phyloP scores from a whole-genome alignment of 2,797 vertebrate genomes.

The Anguilla megastoma region DNA sequence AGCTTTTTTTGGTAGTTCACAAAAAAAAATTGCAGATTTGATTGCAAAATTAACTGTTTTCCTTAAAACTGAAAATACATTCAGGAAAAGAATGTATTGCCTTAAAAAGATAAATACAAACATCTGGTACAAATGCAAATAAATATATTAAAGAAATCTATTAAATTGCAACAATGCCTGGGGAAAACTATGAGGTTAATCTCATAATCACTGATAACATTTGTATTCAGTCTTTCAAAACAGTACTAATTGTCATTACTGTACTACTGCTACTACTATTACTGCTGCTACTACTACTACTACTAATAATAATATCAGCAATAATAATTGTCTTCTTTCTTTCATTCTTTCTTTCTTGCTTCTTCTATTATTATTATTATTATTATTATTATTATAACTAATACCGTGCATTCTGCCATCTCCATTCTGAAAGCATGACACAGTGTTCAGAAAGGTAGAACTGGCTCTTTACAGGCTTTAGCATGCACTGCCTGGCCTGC shows the following conservation, averaged over 20 bases:
- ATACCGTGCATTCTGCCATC: background rate
- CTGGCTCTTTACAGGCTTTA: background rate
- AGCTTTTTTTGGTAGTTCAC: background rate
- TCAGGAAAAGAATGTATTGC: background rate
- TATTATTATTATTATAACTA: background rate
- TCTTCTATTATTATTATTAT: background rate
- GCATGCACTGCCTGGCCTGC: background rate
- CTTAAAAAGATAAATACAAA: background rate
- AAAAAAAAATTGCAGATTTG: background rate
- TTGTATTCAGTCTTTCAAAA: background rate
- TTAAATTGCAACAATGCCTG: background rate
- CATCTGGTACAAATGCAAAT: too few relatives aligned
- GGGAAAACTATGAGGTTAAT: background rate
- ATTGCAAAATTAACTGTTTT: background rate
- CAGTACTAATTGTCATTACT: background rate
- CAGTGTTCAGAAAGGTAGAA: background rate
- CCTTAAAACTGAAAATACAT: background rate
- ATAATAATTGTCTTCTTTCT: too few relatives aligned
- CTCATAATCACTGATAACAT: background rate
- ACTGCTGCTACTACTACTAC: background rate
- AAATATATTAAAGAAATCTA: background rate
- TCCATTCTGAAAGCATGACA: background rate
- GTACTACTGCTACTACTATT: background rate
- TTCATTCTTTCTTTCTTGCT: too few relatives aligned
- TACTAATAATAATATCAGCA: background rate